phyloP scores from a whole-genome alignment of 2,888 invertebrate species.

The Cordilura impudica region DNA sequence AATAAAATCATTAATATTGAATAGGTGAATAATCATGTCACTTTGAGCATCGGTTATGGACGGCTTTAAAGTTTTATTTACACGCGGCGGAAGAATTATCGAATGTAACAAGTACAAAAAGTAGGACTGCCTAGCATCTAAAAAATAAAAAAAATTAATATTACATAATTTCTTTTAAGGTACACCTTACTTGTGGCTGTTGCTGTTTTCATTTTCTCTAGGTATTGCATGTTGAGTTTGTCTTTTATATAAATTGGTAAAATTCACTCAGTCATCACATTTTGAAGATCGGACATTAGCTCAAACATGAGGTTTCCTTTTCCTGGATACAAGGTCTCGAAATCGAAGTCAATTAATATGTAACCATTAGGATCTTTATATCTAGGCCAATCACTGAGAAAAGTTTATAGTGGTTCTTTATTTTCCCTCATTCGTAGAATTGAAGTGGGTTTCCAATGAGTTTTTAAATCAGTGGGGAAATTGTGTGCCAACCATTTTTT shows the following conservation, averaged over 20 bases:
- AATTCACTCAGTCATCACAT: constrained; percentile 22
- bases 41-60: constrained; percentile 22
- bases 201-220: constrained; percentile 28
- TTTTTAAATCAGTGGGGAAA: constrained; percentile 16
- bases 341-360: constrained; percentile 30
- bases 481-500: constrained; percentile 17
- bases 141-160: constrained; percentile 9
- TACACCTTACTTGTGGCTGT: neutral
- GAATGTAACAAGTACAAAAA: neutral
- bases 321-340: constrained; percentile 32
- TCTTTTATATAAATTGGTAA: constrained; percentile 23
- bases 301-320: constrained; percentile 36
- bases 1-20: constrained; percentile 30
- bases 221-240: constrained; percentile 29
- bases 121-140: constrained; percentile 8
- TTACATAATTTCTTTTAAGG: too few species aligned
- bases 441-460: constrained; percentile 18
- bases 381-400: constrained; percentile 34
- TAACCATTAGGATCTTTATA: constrained; percentile 33
- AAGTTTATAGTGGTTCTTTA: constrained; percentile 8
- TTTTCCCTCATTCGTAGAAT: constrained; percentile 19
- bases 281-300: constrained; percentile 23
- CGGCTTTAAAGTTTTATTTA: neutral
- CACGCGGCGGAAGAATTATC: too few species aligned
- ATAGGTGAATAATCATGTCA: constrained; percentile 27